Conservation (phyloP, 2,797 vertebrate species). For the Molothrus ater region DNA sequence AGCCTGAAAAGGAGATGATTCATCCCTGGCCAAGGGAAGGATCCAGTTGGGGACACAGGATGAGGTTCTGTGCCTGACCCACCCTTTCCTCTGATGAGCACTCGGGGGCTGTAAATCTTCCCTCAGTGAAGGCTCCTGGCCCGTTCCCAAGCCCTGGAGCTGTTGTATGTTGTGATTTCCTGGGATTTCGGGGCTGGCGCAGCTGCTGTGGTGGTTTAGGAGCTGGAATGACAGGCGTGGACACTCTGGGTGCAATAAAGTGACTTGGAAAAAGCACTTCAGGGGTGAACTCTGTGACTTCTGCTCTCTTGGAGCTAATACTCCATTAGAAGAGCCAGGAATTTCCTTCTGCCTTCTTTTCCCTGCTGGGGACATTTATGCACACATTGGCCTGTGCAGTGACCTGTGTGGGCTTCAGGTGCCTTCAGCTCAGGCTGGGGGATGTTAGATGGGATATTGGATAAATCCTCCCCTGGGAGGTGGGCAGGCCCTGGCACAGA, state of each 20-base stretch:
- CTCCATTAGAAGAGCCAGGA: not conserved
- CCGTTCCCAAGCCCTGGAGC: not conserved
- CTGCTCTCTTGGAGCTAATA: not conserved
- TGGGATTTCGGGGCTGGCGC: not conserved
- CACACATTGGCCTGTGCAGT: rapidly evolving
- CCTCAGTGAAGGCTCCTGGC: not conserved
- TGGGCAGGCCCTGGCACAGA: not conserved
- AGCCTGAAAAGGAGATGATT: not conserved
- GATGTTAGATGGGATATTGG: not conserved
- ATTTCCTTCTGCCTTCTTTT: not conserved
- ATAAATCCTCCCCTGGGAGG: not conserved
- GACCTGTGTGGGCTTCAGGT: not conserved
- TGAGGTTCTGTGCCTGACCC: not conserved
- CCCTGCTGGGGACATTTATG: not conserved
- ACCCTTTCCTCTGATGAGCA: not conserved
- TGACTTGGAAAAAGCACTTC: not conserved
- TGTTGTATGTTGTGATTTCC: not conserved
- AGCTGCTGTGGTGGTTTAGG: not conserved
- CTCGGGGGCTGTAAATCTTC: not conserved
- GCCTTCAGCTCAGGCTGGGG: not conserved
- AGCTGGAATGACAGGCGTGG: not conserved
- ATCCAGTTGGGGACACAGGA: not conserved
- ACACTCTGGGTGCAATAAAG: not conserved
- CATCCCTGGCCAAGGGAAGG: not conserved
- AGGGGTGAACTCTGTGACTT: not conserved